Evolutionary conservation across 2,113 vertebrate genomes (phyloP), one percentile per base, ranked within the genome.

Genomic region (Upupa epops): DNA sequence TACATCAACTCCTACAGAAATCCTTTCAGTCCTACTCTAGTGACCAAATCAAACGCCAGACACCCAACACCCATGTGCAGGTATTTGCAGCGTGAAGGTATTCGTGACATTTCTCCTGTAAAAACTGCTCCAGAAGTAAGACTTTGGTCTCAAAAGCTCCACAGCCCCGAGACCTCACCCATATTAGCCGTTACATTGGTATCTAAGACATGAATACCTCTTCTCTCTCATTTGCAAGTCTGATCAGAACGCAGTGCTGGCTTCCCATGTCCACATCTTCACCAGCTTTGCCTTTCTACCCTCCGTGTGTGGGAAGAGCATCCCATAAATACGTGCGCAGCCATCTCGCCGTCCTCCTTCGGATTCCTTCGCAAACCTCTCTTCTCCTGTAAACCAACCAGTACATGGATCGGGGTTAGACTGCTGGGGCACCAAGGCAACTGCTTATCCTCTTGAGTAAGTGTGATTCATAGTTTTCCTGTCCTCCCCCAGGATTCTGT

Each of bases 381-480:
- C 36, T 91, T 87, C 87, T 91, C 63, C 71, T 85, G 84, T 85
- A 51, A 91, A 85, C 78, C 55, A 76, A 55, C 66, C 29, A 69
- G 69, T 90, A 83, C 76, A 59, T 42, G 17, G 42, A 31, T 45
- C 4, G 2, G 31, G 88, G 69, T 93, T 86, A 84, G 76, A 22
- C 45, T 81, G 60, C 69, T 86, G 45, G 83, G 83, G 80, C 45
- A 81, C 80, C 65, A 70, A 91, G 61, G 37, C 69, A 88, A n/a
- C 45, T 84, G 25, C 76, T 90, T 72, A 71, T 68, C 56, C 13
- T 94, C 85, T 92, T 88, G 65, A 86, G 69, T 52, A 95, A 92
- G 74, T 69, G 56, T 91, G 79, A 92, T 60, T 95, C 90, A 90
- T 49, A n/a, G 2, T 52, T 69, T 58, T 86, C 61, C 72, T 86